A percentile compares a stretch with the other conserved stretches of the same genome.
Conservation (phyloP, 92 coral and sea anemone species). For the Paramuricea clavata region DNA sequence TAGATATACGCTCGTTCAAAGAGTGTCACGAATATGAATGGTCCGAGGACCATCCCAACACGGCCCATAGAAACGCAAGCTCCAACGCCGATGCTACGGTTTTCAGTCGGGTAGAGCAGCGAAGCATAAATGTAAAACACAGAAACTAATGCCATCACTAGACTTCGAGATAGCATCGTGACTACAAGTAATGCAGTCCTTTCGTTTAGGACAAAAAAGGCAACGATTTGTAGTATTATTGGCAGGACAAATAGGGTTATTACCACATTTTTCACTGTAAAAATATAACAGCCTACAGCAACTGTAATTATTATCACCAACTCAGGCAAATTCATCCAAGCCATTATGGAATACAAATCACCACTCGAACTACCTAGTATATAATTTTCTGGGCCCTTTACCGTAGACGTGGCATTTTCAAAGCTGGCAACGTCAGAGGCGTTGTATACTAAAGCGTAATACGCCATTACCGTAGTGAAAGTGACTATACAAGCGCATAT, state of each 20-base stretch:
- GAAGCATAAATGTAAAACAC: neutral
- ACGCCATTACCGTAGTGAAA: neutral
- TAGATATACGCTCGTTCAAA: neutral
- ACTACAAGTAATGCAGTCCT: neutral
- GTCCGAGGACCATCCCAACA: slow-evolving; percentile 3
- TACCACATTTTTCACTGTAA: neutral
- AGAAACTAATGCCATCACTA: neutral
- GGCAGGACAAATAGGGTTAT: neutral
- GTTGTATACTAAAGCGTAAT: neutral
- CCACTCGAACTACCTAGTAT: neutral
- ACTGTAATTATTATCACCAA: neutral
- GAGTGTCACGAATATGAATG: neutral
- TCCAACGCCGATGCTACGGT: slow-evolving; percentile 6
- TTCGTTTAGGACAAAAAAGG: neutral
- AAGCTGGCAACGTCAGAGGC: neutral
- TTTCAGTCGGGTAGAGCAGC: neutral
- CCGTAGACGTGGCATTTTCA: neutral
- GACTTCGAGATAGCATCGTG: neutral
- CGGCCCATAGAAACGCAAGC: neutral
- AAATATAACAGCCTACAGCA: neutral
- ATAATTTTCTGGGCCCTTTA: neutral
- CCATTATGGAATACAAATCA: neutral
- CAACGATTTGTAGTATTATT: neutral
- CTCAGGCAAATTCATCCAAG: slow-evolving; percentile 34
- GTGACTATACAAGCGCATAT: neutral